Evolutionary conservation across 2,888 invertebrate genomes (phyloP), one percentile per base, ranked within the genome.

Genomic region (Athalia rosae): DNA sequence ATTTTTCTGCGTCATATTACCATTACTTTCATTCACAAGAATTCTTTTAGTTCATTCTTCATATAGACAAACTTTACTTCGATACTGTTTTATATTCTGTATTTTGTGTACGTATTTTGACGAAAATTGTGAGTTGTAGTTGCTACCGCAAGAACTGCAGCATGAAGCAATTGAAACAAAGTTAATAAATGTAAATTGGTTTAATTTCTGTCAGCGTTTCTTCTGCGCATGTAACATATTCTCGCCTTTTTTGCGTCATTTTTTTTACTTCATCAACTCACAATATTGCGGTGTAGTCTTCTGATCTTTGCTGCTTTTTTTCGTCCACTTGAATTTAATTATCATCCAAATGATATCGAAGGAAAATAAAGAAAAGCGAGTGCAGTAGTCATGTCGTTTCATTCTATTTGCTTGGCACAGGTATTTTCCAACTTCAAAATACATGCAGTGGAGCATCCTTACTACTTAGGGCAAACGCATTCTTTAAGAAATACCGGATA

Each of bases 41-140:
- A 28, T 28, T 28, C 28, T 28, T 28, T 28, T 28, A 28, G 28
- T 28, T 28, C 28, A 28, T 28, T 28, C 28, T 28, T 28, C 28
- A 47, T 15, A 43, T 7, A 5, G 13, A 47, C 8, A 59, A 59
- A 43, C 62, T 43, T 62, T n/a, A 28, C 15, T 45, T 28, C 47
- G 83, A 81, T 85, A 80, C 78, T 79, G 77, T 80, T 82, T 63
- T 80, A 80, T 80, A 9, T 56, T 83, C 77, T 83, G 79, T 81
- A 81, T 79, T 81, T 82, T 76, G 28, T 74, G 45, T 53, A 78
- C 50, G 81, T 74, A 79, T 58, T 82, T 79, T 78, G 77, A 79
- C 59, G 80, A 79, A 81, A 79, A 82, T 82, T 76, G 69, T 79
- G 76, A 78, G 76, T 78, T 63, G 77, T 80, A 82, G 79, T 53